Evolutionary conservation across 2,888 invertebrate genomes (phyloP), one percentile per base, ranked within the genome.

Genomic region (Spodoptera exigua): DNA sequence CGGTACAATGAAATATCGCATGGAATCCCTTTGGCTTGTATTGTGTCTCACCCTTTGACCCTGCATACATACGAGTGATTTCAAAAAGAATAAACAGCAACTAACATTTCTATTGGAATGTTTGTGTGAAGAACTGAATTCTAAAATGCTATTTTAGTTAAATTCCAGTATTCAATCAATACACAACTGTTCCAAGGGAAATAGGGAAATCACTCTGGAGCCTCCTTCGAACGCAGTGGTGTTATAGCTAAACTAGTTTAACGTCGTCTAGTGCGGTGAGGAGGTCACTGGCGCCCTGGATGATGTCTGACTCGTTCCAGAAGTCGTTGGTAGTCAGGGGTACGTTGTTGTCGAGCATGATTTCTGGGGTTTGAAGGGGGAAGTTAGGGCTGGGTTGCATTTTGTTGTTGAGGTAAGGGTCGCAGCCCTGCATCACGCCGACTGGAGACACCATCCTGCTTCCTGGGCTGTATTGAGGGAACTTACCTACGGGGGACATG

Each of bases 221-320:
- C 56, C 54, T 43, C 55, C 52, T 37, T 40, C 12, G 45, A 58
- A 54, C 56, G 52, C 41, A 52, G 12, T 51, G 32, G 59, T 44
- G 16, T 41, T 60, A 63, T 21, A 12, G 21, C 70, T 89, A 90
- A 57, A 72, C 88, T 72, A 93, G 80, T 78, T 91, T 93, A 48
- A 93, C 92, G 64, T 92, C 93, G 70, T 93, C 92, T 56, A 93
- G 90, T 3, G 93, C 92, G 7, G 85, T 88, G 35, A 92, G 85
- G 41, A 93, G 74, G 51, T 91, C 93, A 72, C 79, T 89, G 3
- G 90, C 84, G 52, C 85, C 87, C 59, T 91, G 89, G 62, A 91
- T 73, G 77, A 93, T 84, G 27, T 93, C 93, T 0, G 90, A 51
- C 35, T 92, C 91, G 7, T 84, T 65, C 93, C 93, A 93, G 74